Evolutionary conservation across 2,888 invertebrate genomes (phyloP).

Genomic region (Omphaloscelis lunosa): DNA sequence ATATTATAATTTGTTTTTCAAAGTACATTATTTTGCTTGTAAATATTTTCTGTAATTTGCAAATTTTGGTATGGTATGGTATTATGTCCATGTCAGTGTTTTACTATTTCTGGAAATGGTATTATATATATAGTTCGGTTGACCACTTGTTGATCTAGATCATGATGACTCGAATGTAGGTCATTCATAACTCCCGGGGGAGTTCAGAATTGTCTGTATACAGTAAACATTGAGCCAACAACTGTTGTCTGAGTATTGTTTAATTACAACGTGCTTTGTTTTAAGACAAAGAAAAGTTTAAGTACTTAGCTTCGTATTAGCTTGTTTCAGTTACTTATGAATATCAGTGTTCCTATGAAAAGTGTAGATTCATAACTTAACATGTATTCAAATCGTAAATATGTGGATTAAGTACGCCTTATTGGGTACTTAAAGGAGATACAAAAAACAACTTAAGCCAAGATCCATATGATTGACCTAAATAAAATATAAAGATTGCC

Average conservation of each 20-base stretch:
- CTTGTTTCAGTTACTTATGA: slow-evolving; percentile 17
- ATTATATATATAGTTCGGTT: slow-evolving; percentile 24
- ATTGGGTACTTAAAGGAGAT: neutral
- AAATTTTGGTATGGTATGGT: neutral
- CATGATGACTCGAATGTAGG: slow-evolving; percentile 53
- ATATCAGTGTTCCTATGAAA: neutral
- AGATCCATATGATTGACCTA: slow-evolving; percentile 29
- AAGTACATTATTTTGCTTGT: neutral
- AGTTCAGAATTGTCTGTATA: slow-evolving; percentile 33
- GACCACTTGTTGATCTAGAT: slow-evolving; percentile 58
- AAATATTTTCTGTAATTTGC: neutral
- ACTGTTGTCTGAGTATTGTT: slow-evolving; percentile 40
- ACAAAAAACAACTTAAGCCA: neutral
- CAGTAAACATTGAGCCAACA: slow-evolving; percentile 27
- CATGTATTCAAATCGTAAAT: neutral
- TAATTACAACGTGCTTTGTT: slow-evolving; percentile 38
- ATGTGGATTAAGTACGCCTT: neutral
- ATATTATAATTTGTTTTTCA: slow-evolving; percentile 18
- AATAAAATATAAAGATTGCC: slow-evolving; percentile 19
- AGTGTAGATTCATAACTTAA: neutral
- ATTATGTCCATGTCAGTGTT: neutral
- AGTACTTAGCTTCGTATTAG: neutral
- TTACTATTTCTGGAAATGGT: neutral
- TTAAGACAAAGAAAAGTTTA: slow-evolving; percentile 36
- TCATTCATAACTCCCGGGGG: slow-evolving; percentile 33